A percentile compares a stretch with the other conserved stretches of the same genome.
Conservation (phyloP, 1,140 invertebrate species). For the Drosophila pallidifrons region DNA sequence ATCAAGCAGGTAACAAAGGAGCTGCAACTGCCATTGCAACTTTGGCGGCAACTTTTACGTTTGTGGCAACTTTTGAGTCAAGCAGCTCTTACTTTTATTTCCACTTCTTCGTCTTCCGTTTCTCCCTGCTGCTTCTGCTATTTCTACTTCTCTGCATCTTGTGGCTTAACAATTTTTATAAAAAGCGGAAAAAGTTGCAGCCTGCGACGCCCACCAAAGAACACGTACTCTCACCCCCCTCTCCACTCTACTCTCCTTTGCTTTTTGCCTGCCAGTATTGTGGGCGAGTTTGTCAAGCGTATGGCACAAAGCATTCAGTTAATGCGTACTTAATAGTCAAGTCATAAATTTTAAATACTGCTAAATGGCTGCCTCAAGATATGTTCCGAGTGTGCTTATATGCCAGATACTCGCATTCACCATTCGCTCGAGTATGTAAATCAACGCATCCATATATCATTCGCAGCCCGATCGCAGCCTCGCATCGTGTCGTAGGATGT, state of each 20-base stretch:
- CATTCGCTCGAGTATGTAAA: constrained; percentile 23
- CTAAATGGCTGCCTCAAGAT: constrained; percentile 79
- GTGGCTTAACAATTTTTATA: constrained; percentile 58
- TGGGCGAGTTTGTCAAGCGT: constrained; percentile 45
- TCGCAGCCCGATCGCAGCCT: constrained; percentile 53
- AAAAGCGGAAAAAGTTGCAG: constrained; percentile 55
- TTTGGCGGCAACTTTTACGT: constrained; percentile 46
- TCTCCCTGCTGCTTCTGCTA: background rate
- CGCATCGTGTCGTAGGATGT: background rate
- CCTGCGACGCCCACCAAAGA: background rate
- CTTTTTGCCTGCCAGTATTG: constrained; percentile 2
- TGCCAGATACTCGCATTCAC: constrained; percentile 54
- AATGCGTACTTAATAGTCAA: constrained; percentile 82
- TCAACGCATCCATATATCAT: constrained; percentile 66
- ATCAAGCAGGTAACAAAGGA: constrained; percentile 56
- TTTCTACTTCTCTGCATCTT: background rate
- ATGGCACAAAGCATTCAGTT: constrained; percentile 74
- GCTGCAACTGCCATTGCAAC: constrained; percentile 52
- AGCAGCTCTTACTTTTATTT: constrained; percentile 29
- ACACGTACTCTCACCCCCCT: background rate
- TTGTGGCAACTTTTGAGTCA: constrained; percentile 47
- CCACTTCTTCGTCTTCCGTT: background rate
- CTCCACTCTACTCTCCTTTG: background rate
- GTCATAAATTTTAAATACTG: constrained; percentile 84
- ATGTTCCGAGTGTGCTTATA: constrained; percentile 61